Evolutionary conservation across 2,797 vertebrate genomes (phyloP).

Genomic region (Pelobates cultripes): DNA sequence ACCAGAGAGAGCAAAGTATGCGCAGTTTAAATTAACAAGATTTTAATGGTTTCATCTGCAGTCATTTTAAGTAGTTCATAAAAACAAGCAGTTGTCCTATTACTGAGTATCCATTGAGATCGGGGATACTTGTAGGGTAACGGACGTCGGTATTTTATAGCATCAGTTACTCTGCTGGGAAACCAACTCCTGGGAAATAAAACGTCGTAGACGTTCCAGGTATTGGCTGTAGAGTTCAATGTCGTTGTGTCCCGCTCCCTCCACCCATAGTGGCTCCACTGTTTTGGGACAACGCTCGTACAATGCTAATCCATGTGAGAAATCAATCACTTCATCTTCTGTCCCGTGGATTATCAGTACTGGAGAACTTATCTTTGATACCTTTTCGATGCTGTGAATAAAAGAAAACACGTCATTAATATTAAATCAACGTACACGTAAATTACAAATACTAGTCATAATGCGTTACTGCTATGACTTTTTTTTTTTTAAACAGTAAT

Average conservation of each 20-base stretch:
- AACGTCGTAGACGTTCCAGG: constrained; percentile 94
- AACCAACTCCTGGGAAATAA: constrained; percentile 95
- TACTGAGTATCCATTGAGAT: background rate
- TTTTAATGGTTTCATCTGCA: background rate
- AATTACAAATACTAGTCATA: no score
- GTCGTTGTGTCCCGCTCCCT: constrained; percentile 96
- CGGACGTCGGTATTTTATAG: background rate
- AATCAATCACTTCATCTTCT: constrained; percentile 97
- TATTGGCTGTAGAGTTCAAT: constrained; percentile 99
- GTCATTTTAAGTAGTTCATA: background rate
- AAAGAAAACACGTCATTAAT: no score
- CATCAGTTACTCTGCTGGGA: constrained; percentile 74
- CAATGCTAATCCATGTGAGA: constrained; percentile 94
- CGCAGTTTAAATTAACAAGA: constrained; percentile 1
- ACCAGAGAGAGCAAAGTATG: background rate
- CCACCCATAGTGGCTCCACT: constrained; percentile 97
- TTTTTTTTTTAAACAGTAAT: no score
- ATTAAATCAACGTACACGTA: no score
- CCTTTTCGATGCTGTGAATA: constrained; percentile 90
- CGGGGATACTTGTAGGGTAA: background rate
- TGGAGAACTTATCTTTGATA: constrained; percentile 95
- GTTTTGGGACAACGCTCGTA: constrained; percentile 97
- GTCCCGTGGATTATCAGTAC: constrained; percentile 98
- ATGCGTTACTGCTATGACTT: no score
- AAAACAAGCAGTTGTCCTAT: background rate